Conservation (phyloP, 2,888 invertebrate species). For the Tricholauxania praeusta region DNA sequence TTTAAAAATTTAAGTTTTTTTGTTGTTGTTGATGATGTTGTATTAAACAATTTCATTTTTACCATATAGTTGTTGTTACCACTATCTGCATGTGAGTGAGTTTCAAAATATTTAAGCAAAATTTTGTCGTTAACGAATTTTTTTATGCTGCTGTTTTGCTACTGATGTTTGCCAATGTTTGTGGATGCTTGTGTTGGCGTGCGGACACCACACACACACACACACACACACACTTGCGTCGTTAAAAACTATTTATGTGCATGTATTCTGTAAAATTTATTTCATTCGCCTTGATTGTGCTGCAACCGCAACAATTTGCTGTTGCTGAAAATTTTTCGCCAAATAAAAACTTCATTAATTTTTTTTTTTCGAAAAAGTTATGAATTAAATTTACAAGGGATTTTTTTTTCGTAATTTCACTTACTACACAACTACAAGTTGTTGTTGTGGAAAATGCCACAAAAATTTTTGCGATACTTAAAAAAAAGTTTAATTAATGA, state of each 20-base stretch:
- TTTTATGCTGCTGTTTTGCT: not conserved
- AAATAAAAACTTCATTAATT: too few relatives aligned
- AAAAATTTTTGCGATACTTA: not conserved
- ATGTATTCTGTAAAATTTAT: slow-evolving; percentile 21
- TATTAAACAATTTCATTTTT: too few relatives aligned
- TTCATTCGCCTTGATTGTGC: slow-evolving; percentile 24
- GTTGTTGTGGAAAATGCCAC: slow-evolving; percentile 18
- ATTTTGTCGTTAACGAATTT: too few relatives aligned
- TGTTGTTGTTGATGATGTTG: slow-evolving; percentile 24
- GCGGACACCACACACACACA: not conserved
- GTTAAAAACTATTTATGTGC: not conserved
- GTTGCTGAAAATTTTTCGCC: not conserved
- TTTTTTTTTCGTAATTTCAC: not conserved
- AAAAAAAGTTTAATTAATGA: too few relatives aligned
- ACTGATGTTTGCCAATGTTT: slow-evolving; percentile 4
- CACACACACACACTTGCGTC: not conserved
- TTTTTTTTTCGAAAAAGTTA: too few relatives aligned
- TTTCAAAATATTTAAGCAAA: too few relatives aligned
- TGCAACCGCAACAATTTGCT: slow-evolving; percentile 7
- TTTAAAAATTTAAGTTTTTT: slow-evolving; percentile 5
- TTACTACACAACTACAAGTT: not conserved
- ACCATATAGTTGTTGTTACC: too few relatives aligned
- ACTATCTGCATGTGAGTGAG: too few relatives aligned
- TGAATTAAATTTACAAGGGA: too few relatives aligned
- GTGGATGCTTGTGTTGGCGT: not conserved